Evolutionary conservation across 2,113 vertebrate species (phyloP).

Genomic region (crab-eating macaque (Macaca fascicularis)): DNA sequence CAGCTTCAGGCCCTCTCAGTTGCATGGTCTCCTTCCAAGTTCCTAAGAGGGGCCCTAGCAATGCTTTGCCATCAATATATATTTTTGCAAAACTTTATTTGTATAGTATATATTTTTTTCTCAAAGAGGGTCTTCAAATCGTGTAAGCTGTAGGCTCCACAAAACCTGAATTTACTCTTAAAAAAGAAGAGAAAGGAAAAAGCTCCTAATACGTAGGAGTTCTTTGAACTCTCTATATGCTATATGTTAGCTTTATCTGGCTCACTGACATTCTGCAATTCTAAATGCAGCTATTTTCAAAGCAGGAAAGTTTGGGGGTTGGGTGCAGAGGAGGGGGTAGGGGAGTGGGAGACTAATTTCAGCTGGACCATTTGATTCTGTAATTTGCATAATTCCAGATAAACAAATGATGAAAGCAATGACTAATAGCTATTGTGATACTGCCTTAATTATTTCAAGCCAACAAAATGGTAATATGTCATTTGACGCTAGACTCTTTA

Average conservation of each 20-base stretch:
- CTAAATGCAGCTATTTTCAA: constrained; percentile 48
- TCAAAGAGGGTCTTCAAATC: neutral
- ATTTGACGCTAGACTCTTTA: constrained; percentile 46
- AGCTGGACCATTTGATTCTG: neutral
- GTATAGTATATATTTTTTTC: neutral
- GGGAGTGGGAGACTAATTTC: constrained; percentile 42
- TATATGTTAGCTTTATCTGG: neutral
- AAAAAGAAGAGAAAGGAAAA: neutral
- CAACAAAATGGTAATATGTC: constrained; percentile 50
- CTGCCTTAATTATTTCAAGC: constrained; percentile 63
- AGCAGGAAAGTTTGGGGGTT: neutral
- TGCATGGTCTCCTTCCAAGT: neutral
- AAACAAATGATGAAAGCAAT: constrained; percentile 60
- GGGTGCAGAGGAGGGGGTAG: neutral
- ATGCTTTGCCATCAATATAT: neutral
- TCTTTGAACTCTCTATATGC: neutral
- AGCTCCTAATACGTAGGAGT: neutral
- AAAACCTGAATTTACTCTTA: neutral
- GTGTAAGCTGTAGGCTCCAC: neutral
- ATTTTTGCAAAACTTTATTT: neutral
- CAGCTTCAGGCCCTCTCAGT: neutral
- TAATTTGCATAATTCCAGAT: constrained; percentile 60
- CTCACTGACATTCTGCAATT: neutral
- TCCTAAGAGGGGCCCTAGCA: neutral
- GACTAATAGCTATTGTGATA: constrained; percentile 66